Conservation (phyloP, 2,888 invertebrate species). For the Andrena hattorfiana region DNA sequence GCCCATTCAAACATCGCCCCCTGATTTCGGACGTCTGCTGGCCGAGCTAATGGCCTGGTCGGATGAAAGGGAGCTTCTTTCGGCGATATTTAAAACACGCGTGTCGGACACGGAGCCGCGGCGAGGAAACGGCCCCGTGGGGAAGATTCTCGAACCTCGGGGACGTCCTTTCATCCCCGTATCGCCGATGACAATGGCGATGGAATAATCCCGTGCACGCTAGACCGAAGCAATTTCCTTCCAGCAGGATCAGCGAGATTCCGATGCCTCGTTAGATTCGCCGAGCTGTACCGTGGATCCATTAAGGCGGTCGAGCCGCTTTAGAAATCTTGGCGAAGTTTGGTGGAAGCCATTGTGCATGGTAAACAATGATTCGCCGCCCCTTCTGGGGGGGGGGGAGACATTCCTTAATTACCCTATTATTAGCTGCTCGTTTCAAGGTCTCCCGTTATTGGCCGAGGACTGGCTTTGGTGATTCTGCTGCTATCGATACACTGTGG, state of each 20-base stretch:
- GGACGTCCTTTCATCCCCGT: constrained; percentile 16
- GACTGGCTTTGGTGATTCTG: neutral
- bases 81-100: constrained; percentile 68
- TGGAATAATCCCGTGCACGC: constrained; percentile 5
- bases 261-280: constrained; percentile 23
- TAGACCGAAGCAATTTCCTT: constrained; percentile 18
- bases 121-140: constrained; percentile 12
- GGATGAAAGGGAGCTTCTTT: constrained; percentile 39
- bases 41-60: constrained; percentile 51
- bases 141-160: neutral
- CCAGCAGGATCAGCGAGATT: neutral
- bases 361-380: constrained; percentile 79
- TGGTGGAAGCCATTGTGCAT: constrained; percentile 71
- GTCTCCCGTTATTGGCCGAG: neutral
- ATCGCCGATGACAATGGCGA: constrained; percentile 25
- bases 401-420: constrained; percentile 71
- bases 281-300: constrained; percentile 1
- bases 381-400: constrained; percentile 34
- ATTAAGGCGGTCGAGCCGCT: constrained; percentile 53
- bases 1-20: constrained; percentile 67
- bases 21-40: constrained; percentile 57
- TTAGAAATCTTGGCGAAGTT: constrained; percentile 74
- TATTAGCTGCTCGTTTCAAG: constrained; percentile 43
- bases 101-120: constrained; percentile 50
- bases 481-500: neutral